phyloP scores from a whole-genome alignment of 2,113 vertebrate genomes.

The Andinoacara biseriatus region DNA sequence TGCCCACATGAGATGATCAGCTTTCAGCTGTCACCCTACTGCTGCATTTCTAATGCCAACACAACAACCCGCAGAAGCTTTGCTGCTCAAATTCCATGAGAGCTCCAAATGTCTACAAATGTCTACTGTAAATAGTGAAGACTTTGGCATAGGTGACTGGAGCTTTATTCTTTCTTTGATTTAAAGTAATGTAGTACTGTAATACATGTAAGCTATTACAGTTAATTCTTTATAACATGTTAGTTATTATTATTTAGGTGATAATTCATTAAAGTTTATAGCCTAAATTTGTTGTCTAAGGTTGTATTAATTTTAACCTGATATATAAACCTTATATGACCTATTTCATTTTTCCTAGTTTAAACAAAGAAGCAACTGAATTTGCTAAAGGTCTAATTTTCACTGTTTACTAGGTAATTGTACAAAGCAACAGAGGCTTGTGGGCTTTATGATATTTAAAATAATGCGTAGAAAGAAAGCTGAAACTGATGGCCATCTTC shows the following conservation, averaged over 20 bases:
- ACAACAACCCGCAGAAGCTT: not conserved
- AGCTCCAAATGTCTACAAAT: not conserved
- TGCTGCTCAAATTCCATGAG: not conserved
- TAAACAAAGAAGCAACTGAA: too few relatives aligned
- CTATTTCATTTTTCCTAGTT: too few relatives aligned
- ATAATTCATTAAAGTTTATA: too few relatives aligned
- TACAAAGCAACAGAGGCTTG: too few relatives aligned
- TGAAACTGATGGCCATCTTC: too few relatives aligned
- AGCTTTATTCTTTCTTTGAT: not conserved
- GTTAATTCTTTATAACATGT: not conserved
- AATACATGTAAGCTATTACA: not conserved
- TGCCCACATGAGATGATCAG: not conserved
- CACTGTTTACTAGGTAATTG: too few relatives aligned
- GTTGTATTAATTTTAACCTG: too few relatives aligned
- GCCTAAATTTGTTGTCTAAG: too few relatives aligned
- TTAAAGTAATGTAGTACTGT: not conserved
- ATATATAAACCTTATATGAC: too few relatives aligned
- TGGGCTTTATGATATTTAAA: too few relatives aligned
- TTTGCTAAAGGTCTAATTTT: too few relatives aligned
- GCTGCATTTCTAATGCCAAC: not conserved
- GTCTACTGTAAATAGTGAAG: conserved; percentile 2
- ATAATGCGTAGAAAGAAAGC: too few relatives aligned
- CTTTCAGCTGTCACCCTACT: not conserved
- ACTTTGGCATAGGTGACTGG: not conserved
- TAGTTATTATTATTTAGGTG: not conserved